phyloP scores from a whole-genome alignment of 2,113 vertebrate genomes.

The Hippocampus mohnikei region DNA sequence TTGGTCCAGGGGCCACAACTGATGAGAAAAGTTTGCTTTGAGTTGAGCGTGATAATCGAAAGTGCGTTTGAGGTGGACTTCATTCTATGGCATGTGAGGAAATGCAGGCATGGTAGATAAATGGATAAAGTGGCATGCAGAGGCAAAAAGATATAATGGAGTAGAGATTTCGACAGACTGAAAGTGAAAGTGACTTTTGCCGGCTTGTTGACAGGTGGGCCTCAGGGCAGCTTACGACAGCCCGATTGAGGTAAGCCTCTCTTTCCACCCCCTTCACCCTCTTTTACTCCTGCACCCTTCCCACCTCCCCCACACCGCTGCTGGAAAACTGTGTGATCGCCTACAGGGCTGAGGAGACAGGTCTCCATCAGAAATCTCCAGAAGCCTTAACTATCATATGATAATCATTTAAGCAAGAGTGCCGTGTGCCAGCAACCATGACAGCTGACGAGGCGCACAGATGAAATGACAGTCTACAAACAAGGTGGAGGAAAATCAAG shows the following conservation, averaged over 20 bases:
- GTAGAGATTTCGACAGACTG: conserved; percentile 39
- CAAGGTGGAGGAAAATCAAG: conserved; percentile 20
- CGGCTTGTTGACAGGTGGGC: conserved; percentile 67
- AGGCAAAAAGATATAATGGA: conserved; percentile 46
- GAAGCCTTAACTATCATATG: conserved; percentile 56
- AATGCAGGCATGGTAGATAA: conserved; percentile 44
- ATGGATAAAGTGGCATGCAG: conserved; percentile 40
- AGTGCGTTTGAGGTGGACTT: conserved; percentile 50
- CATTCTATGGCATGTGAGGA: conserved; percentile 47
- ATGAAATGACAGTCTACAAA: conserved; percentile 34
- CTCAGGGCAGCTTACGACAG: conserved; percentile 65
- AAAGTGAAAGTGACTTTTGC: conserved; percentile 60
- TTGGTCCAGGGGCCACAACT: conserved; percentile 36
- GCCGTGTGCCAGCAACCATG: conserved; percentile 49
- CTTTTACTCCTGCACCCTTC: conserved; percentile 4
- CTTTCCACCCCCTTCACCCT: conserved; percentile 13
- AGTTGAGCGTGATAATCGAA: conserved; percentile 45
- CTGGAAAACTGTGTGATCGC: conserved; percentile 63
- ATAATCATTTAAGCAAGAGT: conserved; percentile 63
- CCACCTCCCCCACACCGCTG: conserved; percentile 36
- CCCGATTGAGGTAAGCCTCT: conserved; percentile 63
- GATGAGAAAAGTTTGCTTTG: conserved; percentile 42
- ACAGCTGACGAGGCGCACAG: conserved; percentile 50
- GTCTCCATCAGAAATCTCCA: conserved; percentile 57
- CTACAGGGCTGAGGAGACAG: conserved; percentile 66